Evolutionary conservation across 2,797 vertebrate species (phyloP), one percentile per base, ranked within the genome.

Genomic region (Anomalospiza imberbis): DNA sequence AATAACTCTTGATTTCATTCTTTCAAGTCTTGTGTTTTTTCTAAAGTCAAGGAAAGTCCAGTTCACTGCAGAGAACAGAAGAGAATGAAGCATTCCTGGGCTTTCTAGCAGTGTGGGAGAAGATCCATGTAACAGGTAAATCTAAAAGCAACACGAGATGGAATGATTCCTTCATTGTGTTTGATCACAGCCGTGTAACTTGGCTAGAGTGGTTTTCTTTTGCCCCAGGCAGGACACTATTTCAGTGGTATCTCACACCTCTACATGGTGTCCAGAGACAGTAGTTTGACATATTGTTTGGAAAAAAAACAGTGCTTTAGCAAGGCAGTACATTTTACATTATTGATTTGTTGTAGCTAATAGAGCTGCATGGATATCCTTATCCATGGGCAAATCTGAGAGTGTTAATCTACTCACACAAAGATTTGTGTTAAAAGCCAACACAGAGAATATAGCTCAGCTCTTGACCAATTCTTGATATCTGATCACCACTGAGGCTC

Each of bases 371-470:
- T 61, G 55, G 55, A 67, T 87, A 44, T 76, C 88, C 83, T 87
- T 76, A 85, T 54, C 68, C 82, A 38, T 28, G 17, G 63, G 38
- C 36, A 73, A 78, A 90, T 91, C 71, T 47, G 50, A 45, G 57
- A 47, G 45, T 61, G 76, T 95, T 89, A 47, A 71, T 94, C 57
- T 85, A 47, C 53, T 61, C 87, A 26, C 67, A 26, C 19, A 74
- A 73, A 91, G 84, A 65, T 57, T 79, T 89, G 73, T 88, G 92
- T 86, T 89, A 61, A 83, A 85, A 85, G 32, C n/a, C 42, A 95
- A 20, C 57, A 44, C 28, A 29, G 50, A 81, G 50, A 78, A 51
- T 31, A 51, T 34, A 68, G 62, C 51, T 91, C 66, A 86, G 85
- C 67, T 68, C 48, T 76, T 17, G 40, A 53, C 29, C 24, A 45